Evolutionary conservation across 2,113 vertebrate genomes (phyloP).

Genomic region (Pollachius pollachius): DNA sequence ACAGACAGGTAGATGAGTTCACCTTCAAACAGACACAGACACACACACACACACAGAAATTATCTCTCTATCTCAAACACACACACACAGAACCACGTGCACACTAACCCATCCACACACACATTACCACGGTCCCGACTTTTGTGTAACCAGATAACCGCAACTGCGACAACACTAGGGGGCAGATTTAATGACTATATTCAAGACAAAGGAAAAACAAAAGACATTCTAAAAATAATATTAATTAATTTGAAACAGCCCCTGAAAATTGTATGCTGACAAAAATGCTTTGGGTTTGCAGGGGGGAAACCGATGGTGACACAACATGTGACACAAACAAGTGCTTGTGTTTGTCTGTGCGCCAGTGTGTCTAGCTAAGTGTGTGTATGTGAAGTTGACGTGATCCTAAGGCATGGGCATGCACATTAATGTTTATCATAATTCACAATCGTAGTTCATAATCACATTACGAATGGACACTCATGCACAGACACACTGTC

Average conservation of each 20-base stretch:
- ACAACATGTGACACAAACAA: background rate
- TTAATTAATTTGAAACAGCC: slow-evolving; percentile 24
- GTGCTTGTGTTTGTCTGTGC: background rate
- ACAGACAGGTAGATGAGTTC: background rate
- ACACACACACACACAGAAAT: background rate
- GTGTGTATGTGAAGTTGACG: background rate
- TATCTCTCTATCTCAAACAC: background rate
- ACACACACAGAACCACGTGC: background rate
- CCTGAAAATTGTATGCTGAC: slow-evolving; percentile 1
- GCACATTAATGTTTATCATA: background rate
- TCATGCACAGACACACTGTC: background rate
- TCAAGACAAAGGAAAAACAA: slow-evolving; percentile 12
- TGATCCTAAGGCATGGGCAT: background rate
- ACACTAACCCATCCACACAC: background rate
- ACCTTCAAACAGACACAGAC: background rate
- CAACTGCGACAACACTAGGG: background rate
- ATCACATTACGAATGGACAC: background rate
- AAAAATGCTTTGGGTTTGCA: slow-evolving; percentile 14
- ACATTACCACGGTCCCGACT: slow-evolving; percentile 1
- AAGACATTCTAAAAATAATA: background rate
- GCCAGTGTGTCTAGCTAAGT: background rate
- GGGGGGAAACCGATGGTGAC: slow-evolving; percentile 13
- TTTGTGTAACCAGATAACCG: background rate
- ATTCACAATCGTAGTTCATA: background rate
- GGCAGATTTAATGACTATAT: background rate